These are phyloP conservation scores for Nasonovia ribisnigri DNA, from an alignment of 2,888 invertebrate species.

Conservation along the genomic window DNA sequence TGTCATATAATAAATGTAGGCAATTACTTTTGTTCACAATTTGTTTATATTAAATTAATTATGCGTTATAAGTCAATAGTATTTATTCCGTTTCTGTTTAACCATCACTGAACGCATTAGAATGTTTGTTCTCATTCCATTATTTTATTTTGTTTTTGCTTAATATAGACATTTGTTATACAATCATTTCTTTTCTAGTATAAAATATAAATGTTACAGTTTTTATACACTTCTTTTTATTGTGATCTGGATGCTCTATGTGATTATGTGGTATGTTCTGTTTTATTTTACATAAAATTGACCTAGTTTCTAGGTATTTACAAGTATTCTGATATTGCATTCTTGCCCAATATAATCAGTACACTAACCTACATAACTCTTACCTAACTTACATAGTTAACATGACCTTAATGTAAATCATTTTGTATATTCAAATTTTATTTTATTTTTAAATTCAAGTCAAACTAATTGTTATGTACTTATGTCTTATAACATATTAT, in stretches of 20 bases:
- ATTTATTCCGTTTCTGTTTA: neutral
- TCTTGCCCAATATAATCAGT: slow-evolving; percentile 36
- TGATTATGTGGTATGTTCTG: slow-evolving; percentile 30
- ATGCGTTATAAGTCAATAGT: neutral
- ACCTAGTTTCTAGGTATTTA: slow-evolving; percentile 51
- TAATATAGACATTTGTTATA: neutral
- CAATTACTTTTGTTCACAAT: neutral
- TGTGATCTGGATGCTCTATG: neutral
- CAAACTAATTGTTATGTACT: neutral
- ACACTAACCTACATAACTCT: slow-evolving; percentile 46
- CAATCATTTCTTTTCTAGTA: neutral
- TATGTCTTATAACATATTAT: neutral
- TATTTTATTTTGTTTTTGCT: slow-evolving; percentile 18
- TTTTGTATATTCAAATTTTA: neutral
- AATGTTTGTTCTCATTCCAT: slow-evolving; percentile 23
- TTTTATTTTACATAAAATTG: slow-evolving; percentile 31
- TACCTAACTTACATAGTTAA: slow-evolving; percentile 8
- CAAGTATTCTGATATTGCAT: slow-evolving; percentile 26
- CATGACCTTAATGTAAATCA: slow-evolving; percentile 11
- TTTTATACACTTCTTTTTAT: neutral
- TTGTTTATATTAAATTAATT: slow-evolving; percentile 13
- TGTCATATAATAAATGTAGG: neutral
- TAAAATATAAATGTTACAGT: neutral
- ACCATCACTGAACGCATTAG: neutral
- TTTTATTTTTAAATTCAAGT: neutral